Conservation (phyloP, 1,140 invertebrate species). For the Drosophila biarmipes region DNA sequence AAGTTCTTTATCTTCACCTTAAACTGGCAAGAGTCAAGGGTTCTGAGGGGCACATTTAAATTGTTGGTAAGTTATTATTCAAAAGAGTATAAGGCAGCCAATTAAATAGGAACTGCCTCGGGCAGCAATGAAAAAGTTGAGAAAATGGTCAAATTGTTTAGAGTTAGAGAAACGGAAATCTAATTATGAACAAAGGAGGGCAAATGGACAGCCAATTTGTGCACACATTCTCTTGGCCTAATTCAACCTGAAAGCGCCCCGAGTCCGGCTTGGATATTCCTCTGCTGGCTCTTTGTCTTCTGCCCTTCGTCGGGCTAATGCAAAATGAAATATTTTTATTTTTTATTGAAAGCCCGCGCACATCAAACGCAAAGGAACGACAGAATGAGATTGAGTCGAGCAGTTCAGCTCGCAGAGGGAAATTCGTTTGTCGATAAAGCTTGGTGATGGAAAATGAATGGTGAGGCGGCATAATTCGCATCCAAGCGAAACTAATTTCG, state of each 20-base stretch:
- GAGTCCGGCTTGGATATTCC: slow-evolving; percentile 40
- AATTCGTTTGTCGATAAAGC: slow-evolving; percentile 40
- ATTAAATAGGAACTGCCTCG: slow-evolving; percentile 63
- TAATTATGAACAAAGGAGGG: slow-evolving; percentile 59
- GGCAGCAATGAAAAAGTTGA: slow-evolving; percentile 24
- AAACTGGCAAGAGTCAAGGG: slow-evolving; percentile 28
- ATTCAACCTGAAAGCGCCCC: slow-evolving; percentile 47
- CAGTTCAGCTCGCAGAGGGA: slow-evolving; percentile 17
- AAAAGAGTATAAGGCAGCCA: slow-evolving; percentile 59
- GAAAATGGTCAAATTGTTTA: slow-evolving; percentile 22
- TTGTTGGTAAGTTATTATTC: slow-evolving; percentile 47
- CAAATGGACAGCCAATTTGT: slow-evolving; percentile 67
- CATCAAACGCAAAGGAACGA: slow-evolving; percentile 29
- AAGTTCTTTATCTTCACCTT: slow-evolving; percentile 1
- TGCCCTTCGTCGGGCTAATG: slow-evolving; percentile 29
- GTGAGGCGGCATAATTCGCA: slow-evolving; percentile 34
- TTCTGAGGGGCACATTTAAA: slow-evolving; percentile 40
- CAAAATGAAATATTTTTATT: slow-evolving; percentile 71
- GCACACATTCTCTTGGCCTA: slow-evolving; percentile 44
- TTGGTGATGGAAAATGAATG: slow-evolving; percentile 14
- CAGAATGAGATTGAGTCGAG: slow-evolving; percentile 14
- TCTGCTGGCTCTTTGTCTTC: slow-evolving; percentile 11
- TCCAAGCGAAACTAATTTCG: slow-evolving; percentile 44
- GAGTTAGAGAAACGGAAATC: slow-evolving; percentile 54
- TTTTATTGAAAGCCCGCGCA: slow-evolving; percentile 37